Evolutionary conservation across 2,888 invertebrate genomes (phyloP), one percentile per base, ranked within the genome.

Genomic region (Acrobasis consociella): DNA sequence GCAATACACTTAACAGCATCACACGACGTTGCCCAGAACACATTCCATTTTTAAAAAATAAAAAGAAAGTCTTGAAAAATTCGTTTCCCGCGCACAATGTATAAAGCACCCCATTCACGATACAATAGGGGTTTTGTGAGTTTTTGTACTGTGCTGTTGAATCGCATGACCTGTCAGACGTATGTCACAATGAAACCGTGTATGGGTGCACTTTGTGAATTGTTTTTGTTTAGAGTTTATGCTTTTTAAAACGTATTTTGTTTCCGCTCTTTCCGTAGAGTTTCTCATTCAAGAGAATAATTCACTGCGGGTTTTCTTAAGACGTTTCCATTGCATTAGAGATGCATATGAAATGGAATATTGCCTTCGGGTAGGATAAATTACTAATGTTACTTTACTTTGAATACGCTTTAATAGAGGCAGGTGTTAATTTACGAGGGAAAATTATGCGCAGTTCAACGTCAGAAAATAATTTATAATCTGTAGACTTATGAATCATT

Each of bases 11-110:
- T 86, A 86, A 81, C 72, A 81, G 82, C 77, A 81, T 83, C 85
- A 83, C 86, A 87, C 88, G 83, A 79, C 79, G 75, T 65, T 73
- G 72, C 71, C 73, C 81, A 81, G 83, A 84, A 82, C 82, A 84
- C 82, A 82, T 82, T 77, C 74, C 69, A 74, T 76, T 77, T 79
- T 78, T 74, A 76, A 85, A 80, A 83, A 80, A 55, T 49, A 62
- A 82, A 73, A 83, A 84, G 83, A 83, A 78, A 78, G 88, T 90
- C 87, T 87, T 89, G 83, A 86, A 91, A 89, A 91, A 89, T 88
- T 86, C 86, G 81, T 85, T 85, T 87, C 82, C 82, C 80, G 75
- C 80, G 73, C 82, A 85, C 87, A 86, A 87, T 86, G 82, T 83
- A 80, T 85, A 89, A 86, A 89, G 82, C 86, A 76, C 86, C 82